These are phyloP conservation scores for Macrosoma leucophasiata DNA, from an alignment of 2,888 invertebrate species.

Conservation along the genomic window DNA sequence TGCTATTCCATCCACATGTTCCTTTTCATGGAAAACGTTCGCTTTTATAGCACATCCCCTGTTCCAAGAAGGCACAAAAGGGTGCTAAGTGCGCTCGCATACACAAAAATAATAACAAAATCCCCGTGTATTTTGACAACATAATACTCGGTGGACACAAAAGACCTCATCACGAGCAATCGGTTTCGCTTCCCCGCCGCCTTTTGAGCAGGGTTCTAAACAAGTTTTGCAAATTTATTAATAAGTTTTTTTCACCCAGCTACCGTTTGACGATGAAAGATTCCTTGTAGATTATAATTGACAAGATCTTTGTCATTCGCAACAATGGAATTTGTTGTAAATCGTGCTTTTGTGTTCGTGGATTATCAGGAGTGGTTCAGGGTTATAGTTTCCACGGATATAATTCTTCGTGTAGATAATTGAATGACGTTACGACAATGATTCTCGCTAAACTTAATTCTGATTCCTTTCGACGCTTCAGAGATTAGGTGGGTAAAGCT, in stretches of 20 bases:
- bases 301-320: conserved; percentile 69
- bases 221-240: conserved; percentile 73
- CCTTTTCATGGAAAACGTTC: conserved; percentile 52
- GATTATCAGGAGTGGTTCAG: conserved; percentile 57
- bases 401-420: conserved; percentile 49
- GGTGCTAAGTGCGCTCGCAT: conserved; percentile 73
- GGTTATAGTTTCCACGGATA: conserved; percentile 39
- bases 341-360: conserved; percentile 54
- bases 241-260: conserved; percentile 43
- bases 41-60: conserved; percentile 58
- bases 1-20: conserved; percentile 64
- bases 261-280: conserved; percentile 70
- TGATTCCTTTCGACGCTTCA: conserved; percentile 43
- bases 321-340: conserved; percentile 63
- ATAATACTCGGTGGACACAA: conserved; percentile 72
- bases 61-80: conserved; percentile 68
- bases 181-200: conserved; percentile 68
- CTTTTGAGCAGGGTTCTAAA: conserved; percentile 66
- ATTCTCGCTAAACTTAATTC: conserved; percentile 55
- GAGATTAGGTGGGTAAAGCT: conserved; percentile 44
- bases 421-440: conserved; percentile 47
- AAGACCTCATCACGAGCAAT: conserved; percentile 70
- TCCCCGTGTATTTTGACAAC: conserved; percentile 75
- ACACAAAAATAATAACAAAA: conserved; percentile 75
- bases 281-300: conserved; percentile 70